Conservation (phyloP, 2,113 vertebrate species). For the Melospiza georgiana region DNA sequence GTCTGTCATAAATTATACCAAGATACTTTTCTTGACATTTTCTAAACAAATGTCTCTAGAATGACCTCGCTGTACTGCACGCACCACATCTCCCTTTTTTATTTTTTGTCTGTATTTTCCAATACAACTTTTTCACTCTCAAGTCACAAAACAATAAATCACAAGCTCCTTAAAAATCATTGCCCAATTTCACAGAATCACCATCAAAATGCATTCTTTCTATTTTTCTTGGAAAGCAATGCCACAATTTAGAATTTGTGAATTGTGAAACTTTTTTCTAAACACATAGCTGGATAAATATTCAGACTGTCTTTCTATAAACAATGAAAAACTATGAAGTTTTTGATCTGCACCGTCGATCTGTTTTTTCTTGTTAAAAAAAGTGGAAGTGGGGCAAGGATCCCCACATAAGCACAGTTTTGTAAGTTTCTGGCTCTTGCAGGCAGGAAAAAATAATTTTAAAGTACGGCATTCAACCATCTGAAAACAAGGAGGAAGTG, state of each 20-base stretch:
- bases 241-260: not conserved
- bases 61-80: not conserved
- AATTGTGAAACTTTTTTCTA: not conserved
- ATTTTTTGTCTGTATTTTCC: not conserved
- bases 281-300: not conserved
- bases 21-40: not conserved
- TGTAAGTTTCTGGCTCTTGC: not conserved
- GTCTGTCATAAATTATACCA: not conserved
- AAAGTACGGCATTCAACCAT: not conserved
- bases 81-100: rapidly evolving
- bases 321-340: not conserved
- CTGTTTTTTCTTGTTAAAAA: not conserved
- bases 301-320: not conserved
- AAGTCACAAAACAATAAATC: not conserved
- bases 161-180: not conserved
- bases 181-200: not conserved
- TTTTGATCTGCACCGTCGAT: rapidly evolving
- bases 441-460: not conserved
- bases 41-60: not conserved
- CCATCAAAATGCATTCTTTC: not conserved
- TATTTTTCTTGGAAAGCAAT: not conserved
- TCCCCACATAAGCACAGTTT: not conserved
- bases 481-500: not conserved
- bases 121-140: not conserved
- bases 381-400: not conserved